Conservation (phyloP, 2,797 vertebrate species). For the Phaenicophaeus curvirostris region DNA sequence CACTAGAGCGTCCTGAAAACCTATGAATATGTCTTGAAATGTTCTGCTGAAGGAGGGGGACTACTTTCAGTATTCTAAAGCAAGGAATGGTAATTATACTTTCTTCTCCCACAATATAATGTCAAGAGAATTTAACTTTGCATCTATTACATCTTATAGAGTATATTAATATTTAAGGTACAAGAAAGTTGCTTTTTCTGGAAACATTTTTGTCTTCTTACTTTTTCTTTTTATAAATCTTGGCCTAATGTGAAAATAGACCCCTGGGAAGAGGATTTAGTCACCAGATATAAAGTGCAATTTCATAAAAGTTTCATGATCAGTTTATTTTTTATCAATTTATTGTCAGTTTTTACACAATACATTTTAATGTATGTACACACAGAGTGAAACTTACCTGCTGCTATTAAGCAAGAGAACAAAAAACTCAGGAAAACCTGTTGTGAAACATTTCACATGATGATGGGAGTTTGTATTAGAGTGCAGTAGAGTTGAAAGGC, state of each 20-base stretch:
- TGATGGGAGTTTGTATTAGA: neutral
- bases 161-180: neutral
- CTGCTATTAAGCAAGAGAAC: neutral
- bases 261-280: neutral
- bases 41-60: neutral
- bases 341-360: neutral
- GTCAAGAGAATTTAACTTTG: neutral
- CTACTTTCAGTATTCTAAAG: neutral
- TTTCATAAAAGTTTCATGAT: neutral
- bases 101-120: neutral
- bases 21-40: neutral
- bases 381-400: neutral
- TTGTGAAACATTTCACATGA: neutral
- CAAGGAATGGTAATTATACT: neutral
- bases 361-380: neutral
- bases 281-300: neutral
- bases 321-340: neutral
- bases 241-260: neutral
- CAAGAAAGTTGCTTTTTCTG: neutral
- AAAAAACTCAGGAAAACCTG: neutral
- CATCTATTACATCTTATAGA: neutral
- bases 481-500: neutral
- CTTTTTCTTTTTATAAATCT: neutral
- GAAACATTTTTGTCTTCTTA: neutral
- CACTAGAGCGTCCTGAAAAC: neutral